Evolutionary conservation across 2,888 invertebrate genomes (phyloP), one percentile per base, ranked within the genome.

Genomic region (Nasonia oneida): DNA sequence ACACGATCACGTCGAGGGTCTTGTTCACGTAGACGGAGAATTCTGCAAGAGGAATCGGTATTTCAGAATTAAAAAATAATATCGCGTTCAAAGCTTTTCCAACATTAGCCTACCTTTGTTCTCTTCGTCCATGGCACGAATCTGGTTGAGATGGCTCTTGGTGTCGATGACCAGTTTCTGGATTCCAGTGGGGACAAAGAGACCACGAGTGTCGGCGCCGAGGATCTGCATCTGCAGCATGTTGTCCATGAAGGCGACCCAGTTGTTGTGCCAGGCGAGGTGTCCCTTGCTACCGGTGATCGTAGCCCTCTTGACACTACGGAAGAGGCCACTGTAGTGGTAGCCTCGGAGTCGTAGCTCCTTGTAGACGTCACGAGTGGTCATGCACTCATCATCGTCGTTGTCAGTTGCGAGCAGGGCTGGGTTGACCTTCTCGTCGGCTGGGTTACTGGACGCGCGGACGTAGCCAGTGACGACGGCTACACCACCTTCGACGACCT

Each of bases 391-490:
- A 10, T 90, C 89, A 2, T 89, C 90, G 0, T 89, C 86, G 18
- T 88, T 81, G 14, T 87, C 81, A 23, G 88, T 89, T 1, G 2
- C 57, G 1, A 92, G 88, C 2, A 89, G 73, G 2, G 80, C 64
- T 0, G 83, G 8, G 15, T 88, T 84, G 88, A 95, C 83, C 47
- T 84, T 89, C 14, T 93, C 90, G 2, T 89, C 87, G 14, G 86
- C 70, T 1, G 90, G 87, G 73, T 95, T 94, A 89, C 95, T 94
- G 86, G 95, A 94, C 2, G 94, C 94, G 79, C 95, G 95, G 80
- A 97, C 95, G 29, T 93, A 94, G 53, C 97, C 97, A 0, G 96
- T 96, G 0, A 96, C 96, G 42, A 97, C 95, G 0, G 96, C 95
- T 0, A 95, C 95, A 4, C 95, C 95, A 3, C 95, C 95, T 92